Base-by-base conservation (phyloP, 2,113 vertebrate species). In the Calidris pygmaea region DNA sequence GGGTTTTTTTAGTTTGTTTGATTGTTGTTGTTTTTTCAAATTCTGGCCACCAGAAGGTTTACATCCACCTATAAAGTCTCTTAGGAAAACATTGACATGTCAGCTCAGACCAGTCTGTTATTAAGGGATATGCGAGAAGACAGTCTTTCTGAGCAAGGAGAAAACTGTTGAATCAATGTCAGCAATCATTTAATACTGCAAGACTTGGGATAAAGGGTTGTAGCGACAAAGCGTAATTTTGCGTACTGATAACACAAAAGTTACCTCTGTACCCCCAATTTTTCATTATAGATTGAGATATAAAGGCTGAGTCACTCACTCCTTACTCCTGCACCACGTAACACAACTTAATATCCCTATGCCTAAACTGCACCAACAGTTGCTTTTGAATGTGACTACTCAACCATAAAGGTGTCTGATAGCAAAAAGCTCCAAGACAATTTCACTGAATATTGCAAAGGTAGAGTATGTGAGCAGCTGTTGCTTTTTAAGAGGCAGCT, bases 71-170 rank as follows among this genome's bases (percentile, higher is more conserved):
- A 32, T 3, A 18, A 6, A 77, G 16, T 20, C 70, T 52, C 6
- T 48, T 76, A 76, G 50, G 35, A 91, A 85, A 87, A 0, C 2
- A 21, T 3, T 53, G 20, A 52, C 0, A 0, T 22, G 14, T 14
- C 78, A 70, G 32, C 34, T 73, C 43, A 65, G 39, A 56, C 4
- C 23, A 82, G 15, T 35, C 73, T 70, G 56, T 34, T 53, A 39
- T 20, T 50, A 85, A 68, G 48, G 24, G 17, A 59, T 15, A 55
- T 5, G 5, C 18, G 20, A 94, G 13, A 87, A 72, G 35, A 68
- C 7, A 11, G 76, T 32, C 65, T 37, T 91, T 59, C 56, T 67
- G n/a, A 74, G 67, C 10, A 86, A 62, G 71, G 5, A 62, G 60
- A 52, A 86, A 72, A 34, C 39, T 60, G 58, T 13, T n/a, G 13